These are phyloP conservation scores for Aeoliscus strigatus DNA, from an alignment of 2,797 vertebrate species.

Conservation along the genomic window DNA sequence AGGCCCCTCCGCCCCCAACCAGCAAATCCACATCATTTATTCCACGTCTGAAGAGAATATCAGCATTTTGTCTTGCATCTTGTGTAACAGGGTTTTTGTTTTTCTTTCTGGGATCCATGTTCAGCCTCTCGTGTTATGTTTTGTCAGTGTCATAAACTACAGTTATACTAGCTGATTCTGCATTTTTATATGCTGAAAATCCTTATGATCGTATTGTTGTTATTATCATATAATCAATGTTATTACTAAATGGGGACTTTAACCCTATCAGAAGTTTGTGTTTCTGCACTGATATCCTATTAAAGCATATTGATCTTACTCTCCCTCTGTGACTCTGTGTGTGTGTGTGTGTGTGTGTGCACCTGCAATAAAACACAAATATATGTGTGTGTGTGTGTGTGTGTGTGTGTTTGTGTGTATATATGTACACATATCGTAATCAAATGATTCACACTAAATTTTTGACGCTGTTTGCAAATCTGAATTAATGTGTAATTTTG, in stretches of 20 bases:
- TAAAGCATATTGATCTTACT: slow-evolving; percentile 94
- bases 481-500: too few relatives aligned
- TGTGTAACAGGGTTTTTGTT: slow-evolving; percentile 46
- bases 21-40: slow-evolving; percentile 27
- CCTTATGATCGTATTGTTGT: slow-evolving; percentile 80
- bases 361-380: too few relatives aligned
- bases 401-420: too few relatives aligned
- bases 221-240: slow-evolving; percentile 63
- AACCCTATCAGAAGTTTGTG: slow-evolving; percentile 90
- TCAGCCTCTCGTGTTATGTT: slow-evolving; percentile 46
- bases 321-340: neutral
- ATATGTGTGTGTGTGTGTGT: too few relatives aligned
- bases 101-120: slow-evolving; percentile 49
- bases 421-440: too few relatives aligned
- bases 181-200: slow-evolving; percentile 80
- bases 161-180: slow-evolving; percentile 80
- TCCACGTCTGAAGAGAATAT: slow-evolving; percentile 68
- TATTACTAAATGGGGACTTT: slow-evolving; percentile 86
- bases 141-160: slow-evolving; percentile 69
- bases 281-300: slow-evolving; percentile 98
- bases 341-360: too few relatives aligned
- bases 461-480: too few relatives aligned
- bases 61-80: slow-evolving; percentile 65
- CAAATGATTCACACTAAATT: too few relatives aligned
- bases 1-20: slow-evolving; percentile 53